Percentiles rank a stretch among this genome's conserved stretches.
Evolutionary conservation across 2,888 invertebrate species (phyloP).

Genomic region (Lithosia quadra): DNA sequence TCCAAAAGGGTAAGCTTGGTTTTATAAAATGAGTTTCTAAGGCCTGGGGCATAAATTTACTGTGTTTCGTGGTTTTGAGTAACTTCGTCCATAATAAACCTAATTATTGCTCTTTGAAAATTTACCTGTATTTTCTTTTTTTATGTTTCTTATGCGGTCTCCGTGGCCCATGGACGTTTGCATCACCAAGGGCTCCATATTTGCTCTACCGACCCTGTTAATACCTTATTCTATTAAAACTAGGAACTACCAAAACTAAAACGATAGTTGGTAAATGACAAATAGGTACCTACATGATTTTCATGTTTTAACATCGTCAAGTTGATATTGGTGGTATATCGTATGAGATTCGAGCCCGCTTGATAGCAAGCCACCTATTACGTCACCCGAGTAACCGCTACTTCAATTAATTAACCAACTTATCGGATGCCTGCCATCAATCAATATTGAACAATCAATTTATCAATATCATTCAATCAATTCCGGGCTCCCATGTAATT

Average conservation of each 20-base stretch:
- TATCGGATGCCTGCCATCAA: conserved; percentile 33
- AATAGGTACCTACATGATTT: neutral
- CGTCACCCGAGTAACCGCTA: conserved; percentile 7
- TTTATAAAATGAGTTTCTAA: conserved; percentile 41
- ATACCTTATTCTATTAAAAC: too few species aligned
- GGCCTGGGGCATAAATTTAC: conserved; percentile 27
- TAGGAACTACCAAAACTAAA: too few species aligned
- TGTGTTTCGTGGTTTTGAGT: neutral
- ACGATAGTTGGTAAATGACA: too few species aligned
- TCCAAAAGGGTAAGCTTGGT: conserved; percentile 24
- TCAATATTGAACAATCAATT: conserved; percentile 51
- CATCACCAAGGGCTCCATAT: too few species aligned
- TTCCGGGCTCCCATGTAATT: conserved; percentile 34
- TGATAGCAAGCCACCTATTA: neutral
- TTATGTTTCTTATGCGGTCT: too few species aligned
- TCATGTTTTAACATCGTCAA: neutral
- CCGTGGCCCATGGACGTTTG: too few species aligned
- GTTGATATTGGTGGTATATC: neutral
- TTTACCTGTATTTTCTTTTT: too few species aligned
- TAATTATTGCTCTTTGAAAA: neutral
- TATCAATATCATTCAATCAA: conserved; percentile 43
- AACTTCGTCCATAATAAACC: neutral
- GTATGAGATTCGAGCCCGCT: neutral
- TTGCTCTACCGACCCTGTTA: too few species aligned
- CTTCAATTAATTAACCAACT: conserved; percentile 45